Evolutionary conservation across 92 coral and sea anemone genomes (phyloP), one percentile per base, ranked within the genome.

Genomic region (Anthopleura xanthogrammica): DNA sequence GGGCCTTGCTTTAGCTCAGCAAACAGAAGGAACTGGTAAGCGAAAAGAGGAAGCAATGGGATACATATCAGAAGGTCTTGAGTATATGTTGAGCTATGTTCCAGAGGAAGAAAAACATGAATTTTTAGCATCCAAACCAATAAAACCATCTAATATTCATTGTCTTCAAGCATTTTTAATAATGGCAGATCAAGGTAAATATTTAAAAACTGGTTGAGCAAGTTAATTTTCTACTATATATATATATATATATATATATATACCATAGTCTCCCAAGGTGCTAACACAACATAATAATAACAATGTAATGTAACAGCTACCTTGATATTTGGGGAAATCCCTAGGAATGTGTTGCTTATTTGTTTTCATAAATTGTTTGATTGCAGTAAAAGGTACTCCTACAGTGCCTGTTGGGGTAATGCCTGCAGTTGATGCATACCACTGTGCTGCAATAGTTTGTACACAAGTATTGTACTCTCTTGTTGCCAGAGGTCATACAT

Each of bases 401-500:
- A 52, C 90, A 22, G 41, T 71, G 19, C 82, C 95, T 41, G 56
- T 78, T 60, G 88, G 93, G 36, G 90, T 80, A 23, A 91, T 93
- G 93, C 77, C 95, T 8, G 78, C 93, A 12, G 68, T 40, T 54
- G 80, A 80, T 36, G 86, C 82, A 56, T 86, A 91, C 54, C 93
- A 87, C 83, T 55, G 77, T 56, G 85, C 84, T 24, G 88, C 92
- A 29, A 72, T 87, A 71, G 77, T 91, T 12, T 80, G 91, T 70
- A 80, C 89, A 24, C 80, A 86, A 5, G 89, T 93, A 16, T 60
- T 93, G 77, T 29, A 87, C 1, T 77, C 52, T 57, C 93, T 93
- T 39, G 97, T 93, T 24, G 95, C 93, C 66, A 93, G 95, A 82
- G 97, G 98, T 20, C 93, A 92, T 76, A 89, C 94, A 3, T 96